These are phyloP conservation scores for Nerophis lumbriciformis DNA, from an alignment of 2,113 vertebrate species.

Conservation along the genomic window DNA sequence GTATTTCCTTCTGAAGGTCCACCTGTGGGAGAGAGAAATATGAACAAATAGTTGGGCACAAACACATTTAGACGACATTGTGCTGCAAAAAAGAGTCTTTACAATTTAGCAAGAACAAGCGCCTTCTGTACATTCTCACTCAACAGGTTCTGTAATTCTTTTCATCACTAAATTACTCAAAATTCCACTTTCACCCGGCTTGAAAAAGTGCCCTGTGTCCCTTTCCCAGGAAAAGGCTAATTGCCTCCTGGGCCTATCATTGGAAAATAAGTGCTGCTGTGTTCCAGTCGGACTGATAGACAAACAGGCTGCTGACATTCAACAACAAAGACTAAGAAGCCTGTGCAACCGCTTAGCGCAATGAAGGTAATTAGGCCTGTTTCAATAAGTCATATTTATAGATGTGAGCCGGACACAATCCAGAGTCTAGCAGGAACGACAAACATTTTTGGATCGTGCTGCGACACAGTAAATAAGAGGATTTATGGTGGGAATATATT, in stretches of 20 bases:
- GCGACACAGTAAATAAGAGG: conserved; percentile 30
- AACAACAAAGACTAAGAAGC: conserved; percentile 1
- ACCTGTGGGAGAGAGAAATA: conserved; percentile 73
- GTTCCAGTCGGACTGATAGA: conserved; percentile 14
- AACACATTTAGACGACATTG: conserved; percentile 26
- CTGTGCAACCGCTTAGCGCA: conserved; percentile 14
- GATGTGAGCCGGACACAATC: conserved; percentile 20
- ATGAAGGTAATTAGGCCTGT: conserved; percentile 26
- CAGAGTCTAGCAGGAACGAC: conserved; percentile 22
- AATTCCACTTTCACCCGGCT: conserved; percentile 21
- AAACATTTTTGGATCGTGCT: conserved; percentile 28
- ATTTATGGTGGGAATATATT: conserved; percentile 37
- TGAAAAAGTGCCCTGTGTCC: conserved; percentile 12
- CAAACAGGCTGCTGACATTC: conserved; percentile 22
- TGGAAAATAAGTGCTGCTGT: conserved; percentile 11
- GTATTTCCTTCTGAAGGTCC: conserved; percentile 89
- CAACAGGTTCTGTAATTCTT: conserved; percentile 13
- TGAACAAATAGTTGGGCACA: conserved; percentile 17
- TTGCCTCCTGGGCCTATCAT: conserved; percentile 13
- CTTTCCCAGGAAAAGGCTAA: conserved; percentile 19
- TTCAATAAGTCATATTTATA: conserved; percentile 25
- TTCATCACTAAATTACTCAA: conserved; percentile 12
- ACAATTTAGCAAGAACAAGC: conserved; percentile 13
- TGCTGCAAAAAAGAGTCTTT: not conserved
- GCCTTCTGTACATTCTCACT: not conserved